Evolutionary conservation across 92 coral and sea anemone species (phyloP).

Genomic region (Porites rus): DNA sequence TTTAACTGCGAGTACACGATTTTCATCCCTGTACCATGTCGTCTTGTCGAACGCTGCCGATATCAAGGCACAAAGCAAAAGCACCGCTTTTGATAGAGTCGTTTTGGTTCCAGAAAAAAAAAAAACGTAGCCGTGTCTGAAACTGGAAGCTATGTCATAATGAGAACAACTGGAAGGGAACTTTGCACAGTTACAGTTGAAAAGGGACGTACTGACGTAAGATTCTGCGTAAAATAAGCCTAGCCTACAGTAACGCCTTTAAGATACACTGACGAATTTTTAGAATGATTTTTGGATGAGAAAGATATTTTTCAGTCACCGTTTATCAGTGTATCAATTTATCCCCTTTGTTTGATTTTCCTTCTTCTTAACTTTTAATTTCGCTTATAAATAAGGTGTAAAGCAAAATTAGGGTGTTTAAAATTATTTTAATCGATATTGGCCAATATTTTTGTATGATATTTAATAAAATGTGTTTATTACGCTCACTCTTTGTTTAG

Average conservation of each 20-base stretch:
- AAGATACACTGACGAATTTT: neutral
- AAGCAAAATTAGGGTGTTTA: neutral
- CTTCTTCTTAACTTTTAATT: neutral
- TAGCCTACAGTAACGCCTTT: neutral
- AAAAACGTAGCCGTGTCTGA: too few relatives aligned
- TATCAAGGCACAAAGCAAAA: too few relatives aligned
- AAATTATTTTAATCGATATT: too few relatives aligned
- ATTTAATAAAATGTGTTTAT: neutral
- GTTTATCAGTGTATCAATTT: neutral
- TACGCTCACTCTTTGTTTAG: neutral
- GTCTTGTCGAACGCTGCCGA: neutral
- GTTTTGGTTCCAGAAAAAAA: too few relatives aligned
- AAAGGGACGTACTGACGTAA: too few relatives aligned
- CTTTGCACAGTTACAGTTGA: too few relatives aligned
- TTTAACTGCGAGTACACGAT: neutral
- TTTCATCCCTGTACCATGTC: neutral
- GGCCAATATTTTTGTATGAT: neutral
- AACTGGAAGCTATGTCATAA: too few relatives aligned
- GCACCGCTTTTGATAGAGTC: too few relatives aligned
- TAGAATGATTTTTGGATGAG: neutral
- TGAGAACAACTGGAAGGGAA: too few relatives aligned
- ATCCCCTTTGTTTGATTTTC: neutral
- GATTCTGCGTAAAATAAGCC: too few relatives aligned
- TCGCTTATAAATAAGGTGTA: neutral
- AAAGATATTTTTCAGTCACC: neutral